A percentile compares a stretch with the other conserved stretches of the same genome.
phyloP scores from a whole-genome alignment of 2,113 vertebrate genomes.

The Mormoops blainvillei region DNA sequence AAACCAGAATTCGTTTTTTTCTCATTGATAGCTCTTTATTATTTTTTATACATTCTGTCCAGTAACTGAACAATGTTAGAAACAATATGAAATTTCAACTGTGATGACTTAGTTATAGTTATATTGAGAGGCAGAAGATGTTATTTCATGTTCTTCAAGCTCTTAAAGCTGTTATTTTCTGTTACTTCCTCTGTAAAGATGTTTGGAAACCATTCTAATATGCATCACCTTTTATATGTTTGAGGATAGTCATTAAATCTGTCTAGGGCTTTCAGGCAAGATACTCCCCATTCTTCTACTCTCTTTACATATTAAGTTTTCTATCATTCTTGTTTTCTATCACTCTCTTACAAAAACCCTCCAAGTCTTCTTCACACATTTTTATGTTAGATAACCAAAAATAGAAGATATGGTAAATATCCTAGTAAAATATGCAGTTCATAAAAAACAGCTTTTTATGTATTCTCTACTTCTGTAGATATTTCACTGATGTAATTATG shows the following conservation, averaged over 20 bases:
- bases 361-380: background rate
- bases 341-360: background rate
- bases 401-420: background rate
- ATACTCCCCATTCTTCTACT: background rate
- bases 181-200: background rate
- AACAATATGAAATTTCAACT: background rate
- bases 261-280: background rate
- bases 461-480: background rate
- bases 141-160: background rate
- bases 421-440: background rate
- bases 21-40: background rate
- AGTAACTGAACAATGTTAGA: background rate
- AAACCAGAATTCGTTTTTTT: background rate
- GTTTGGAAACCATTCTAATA: background rate
- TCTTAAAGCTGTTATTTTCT: background rate
- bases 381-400: background rate
- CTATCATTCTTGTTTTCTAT: background rate
- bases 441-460: background rate
- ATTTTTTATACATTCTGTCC: background rate
- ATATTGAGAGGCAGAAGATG: background rate
- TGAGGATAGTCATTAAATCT: background rate
- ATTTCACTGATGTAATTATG: background rate
- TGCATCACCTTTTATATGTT: background rate
- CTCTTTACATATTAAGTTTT: background rate
- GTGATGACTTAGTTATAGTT: background rate